Evolutionary conservation across 2,113 vertebrate genomes (phyloP).

Genomic region (Hoplias malabaricus): DNA sequence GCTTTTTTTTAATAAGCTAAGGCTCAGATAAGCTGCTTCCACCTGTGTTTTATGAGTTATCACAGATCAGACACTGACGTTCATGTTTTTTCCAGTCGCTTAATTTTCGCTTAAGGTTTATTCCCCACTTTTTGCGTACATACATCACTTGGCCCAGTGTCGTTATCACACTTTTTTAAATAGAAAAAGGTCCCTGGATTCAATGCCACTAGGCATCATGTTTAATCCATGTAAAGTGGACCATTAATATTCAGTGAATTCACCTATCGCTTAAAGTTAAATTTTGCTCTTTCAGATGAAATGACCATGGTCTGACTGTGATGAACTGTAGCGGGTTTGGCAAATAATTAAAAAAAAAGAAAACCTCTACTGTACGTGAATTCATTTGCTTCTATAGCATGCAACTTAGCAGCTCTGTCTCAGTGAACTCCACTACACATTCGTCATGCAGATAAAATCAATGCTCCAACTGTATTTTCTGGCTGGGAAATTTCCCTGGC

Average conservation of each 20-base stretch:
- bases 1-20: background rate
- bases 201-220: constrained; percentile 38
- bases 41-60: background rate
- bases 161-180: constrained; percentile 29
- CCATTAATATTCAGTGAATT: constrained; percentile 57
- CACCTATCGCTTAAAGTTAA: constrained; percentile 29
- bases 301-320: constrained; percentile 36
- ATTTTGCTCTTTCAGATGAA: constrained; percentile 41
- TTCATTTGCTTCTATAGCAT: constrained; percentile 54
- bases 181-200: constrained; percentile 32
- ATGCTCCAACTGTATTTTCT: constrained; percentile 50
- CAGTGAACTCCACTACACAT: constrained; percentile 51
- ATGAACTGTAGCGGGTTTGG: constrained; percentile 31
- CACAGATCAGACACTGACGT: background rate
- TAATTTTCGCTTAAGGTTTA: constrained; percentile 12
- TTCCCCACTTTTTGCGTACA: background rate
- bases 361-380: constrained; percentile 33
- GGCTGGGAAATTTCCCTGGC: constrained; percentile 40
- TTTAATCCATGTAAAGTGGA: constrained; percentile 28
- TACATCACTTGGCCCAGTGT: constrained; percentile 15
- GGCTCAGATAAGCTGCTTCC: background rate
- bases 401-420: constrained; percentile 56
- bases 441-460: constrained; percentile 69
- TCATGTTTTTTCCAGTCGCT: background rate
- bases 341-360: constrained; percentile 48